phyloP scores from a whole-genome alignment of 2,797 vertebrate species.

The Typhlichthys subterraneus region DNA sequence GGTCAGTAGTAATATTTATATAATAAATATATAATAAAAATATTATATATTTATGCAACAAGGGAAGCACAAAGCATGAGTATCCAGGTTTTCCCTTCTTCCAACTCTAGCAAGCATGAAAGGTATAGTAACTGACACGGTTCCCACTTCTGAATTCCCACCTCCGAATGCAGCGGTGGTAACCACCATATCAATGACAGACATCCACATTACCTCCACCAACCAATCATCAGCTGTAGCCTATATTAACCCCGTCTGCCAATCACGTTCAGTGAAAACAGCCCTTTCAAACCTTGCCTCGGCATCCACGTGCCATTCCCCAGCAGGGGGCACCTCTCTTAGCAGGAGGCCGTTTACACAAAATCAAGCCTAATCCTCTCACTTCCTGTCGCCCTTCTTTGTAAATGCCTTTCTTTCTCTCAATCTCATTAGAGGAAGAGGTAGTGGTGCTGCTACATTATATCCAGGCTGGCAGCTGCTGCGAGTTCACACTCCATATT shows the following conservation, averaged over 20 bases:
- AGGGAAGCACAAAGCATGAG: too few relatives aligned
- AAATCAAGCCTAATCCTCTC: constrained; percentile 60
- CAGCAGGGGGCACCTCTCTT: constrained; percentile 41
- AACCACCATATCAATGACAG: constrained; percentile 10
- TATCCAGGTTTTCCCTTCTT: too few relatives aligned
- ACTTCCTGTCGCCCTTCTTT: constrained; percentile 51
- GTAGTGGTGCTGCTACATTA: constrained; percentile 48
- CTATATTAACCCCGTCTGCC: constrained; percentile 32
- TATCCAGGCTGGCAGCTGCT: constrained; percentile 53
- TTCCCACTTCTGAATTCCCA: too few relatives aligned
- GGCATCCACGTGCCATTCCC: constrained; percentile 60
- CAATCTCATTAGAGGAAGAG: constrained; percentile 58
- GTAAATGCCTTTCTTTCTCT: constrained; percentile 54
- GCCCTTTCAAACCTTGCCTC: constrained; percentile 33
- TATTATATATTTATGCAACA: too few relatives aligned
- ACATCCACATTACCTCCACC: neutral
- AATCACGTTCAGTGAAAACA: constrained; percentile 43
- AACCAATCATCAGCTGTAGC: constrained; percentile 20
- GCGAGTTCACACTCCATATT: constrained; percentile 61
- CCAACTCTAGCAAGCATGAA: too few relatives aligned
- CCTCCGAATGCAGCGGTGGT: neutral
- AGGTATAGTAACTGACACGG: too few relatives aligned
- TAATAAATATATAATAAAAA: too few relatives aligned
- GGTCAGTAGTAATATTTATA: too few relatives aligned
- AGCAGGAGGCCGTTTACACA: constrained; percentile 50